Base-by-base conservation (phyloP, 2,113 vertebrate species). In the Lepus europaeus region DNA sequence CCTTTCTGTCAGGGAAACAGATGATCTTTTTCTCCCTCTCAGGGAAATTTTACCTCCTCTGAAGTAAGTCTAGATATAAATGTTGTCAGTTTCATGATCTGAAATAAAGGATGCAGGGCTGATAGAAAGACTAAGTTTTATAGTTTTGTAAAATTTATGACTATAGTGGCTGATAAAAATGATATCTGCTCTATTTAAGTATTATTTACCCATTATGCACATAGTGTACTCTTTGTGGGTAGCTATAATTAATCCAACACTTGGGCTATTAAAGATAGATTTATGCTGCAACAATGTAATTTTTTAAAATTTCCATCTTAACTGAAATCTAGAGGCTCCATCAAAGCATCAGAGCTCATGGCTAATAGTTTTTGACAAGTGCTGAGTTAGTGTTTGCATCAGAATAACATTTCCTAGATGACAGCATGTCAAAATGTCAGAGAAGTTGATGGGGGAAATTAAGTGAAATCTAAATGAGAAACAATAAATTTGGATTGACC, bases 101-200 rank as follows among this genome's bases (percentile, higher is more conserved):
- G 70, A 94, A 97, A 93, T 93, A 96, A 91, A 93, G 64, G 33
- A 11, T 92, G 22, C 61, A 23, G n/a, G 72, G 31, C 66, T 87
- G 49, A 49, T n/a, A 64, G 59, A 86, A 82, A 33, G 80, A 83
- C 5, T 0, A 74, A 61, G 31, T 78, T 87, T 93, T 93, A 90
- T 61, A 53, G 51, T n/a, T 56, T 29, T 74, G 2, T 93, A 73
- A 93, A 96, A 93, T 77, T 69, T 8, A 39, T 69, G 27, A 61
- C 27, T 25, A 5, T 25, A 16, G 39, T 27, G 27, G 36, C 31
- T 72, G 51, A 89, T 93, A 85, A 87, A 90, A 89, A n/a, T 29
- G 29, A 91, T 63, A 16, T 13, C n/a, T 89, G 9, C 74, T 39
- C 33, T 87, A 20, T 53, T 88, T 23, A 87, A 89, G 33, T 90